Evolutionary conservation across 1,140 invertebrate species (phyloP), one percentile per base, ranked within the genome.

Genomic region (Nebria ingens): DNA sequence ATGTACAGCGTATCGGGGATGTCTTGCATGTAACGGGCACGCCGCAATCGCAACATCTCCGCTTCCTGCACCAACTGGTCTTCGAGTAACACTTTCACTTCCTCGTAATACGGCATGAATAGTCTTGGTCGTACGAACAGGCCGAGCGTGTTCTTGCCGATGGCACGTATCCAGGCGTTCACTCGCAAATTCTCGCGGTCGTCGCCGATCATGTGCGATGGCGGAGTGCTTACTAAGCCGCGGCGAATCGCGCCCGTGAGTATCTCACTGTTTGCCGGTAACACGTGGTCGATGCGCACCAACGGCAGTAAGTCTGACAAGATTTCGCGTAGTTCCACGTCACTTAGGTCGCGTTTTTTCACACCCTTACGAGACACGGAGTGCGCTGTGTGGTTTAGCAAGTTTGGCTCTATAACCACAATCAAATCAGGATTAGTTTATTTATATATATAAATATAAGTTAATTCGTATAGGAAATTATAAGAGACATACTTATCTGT

Each of bases 1-100:
- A 97, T 96, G 68, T 96, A 97, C 21, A 96, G 74, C 1, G 92
- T 92, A 71, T 97, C 93, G 0, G 93, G 93, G 65, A 95, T 94
- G 67, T 89, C 83, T 19, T 81, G 80, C 62, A 79, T 78, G 57
- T 84, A 79, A 17, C 83, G 73, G n/a, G 80, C 78, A 56, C 85
- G 74, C 60, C 87, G 77, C 64, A 88, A 76, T 19, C 86, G 79
- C 56, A 89, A 76, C 51, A 89, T 66, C 65, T 91, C 88, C 25
- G 81, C 82, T 68, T 90, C 89, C 62, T 86, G 84, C 52, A 87
- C 80, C 66, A 88, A 77, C 64, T 89, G 85, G 69, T 92, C 89
- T 67, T 92, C 90, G 21, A 95, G 77, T 58, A 93, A 73, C 54
- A 88, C 86, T 79, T 94, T 94, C 1, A 91, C 84, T 77, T 96